These are phyloP conservation scores for Monomorium pharaonis DNA, from an alignment of 1,140 invertebrate genomes.

Conservation along the genomic window DNA sequence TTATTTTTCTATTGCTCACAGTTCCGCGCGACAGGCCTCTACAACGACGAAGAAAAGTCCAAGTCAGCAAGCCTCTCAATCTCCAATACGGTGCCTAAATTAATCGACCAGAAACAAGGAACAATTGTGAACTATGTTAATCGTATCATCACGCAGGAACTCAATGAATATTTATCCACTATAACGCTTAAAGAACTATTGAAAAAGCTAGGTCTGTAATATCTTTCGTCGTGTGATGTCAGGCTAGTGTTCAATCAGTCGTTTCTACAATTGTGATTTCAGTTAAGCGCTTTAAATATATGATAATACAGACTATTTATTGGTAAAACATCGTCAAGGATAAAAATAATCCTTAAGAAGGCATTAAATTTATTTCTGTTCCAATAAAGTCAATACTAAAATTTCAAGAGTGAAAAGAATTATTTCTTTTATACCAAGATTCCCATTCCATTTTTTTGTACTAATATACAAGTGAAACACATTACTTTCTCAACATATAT, in stretches of 20 bases:
- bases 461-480: background rate
- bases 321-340: background rate
- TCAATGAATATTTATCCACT: slow-evolving; percentile 15
- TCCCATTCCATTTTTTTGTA: background rate
- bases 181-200: background rate
- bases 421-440: background rate
- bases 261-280: background rate
- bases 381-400: background rate
- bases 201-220: background rate
- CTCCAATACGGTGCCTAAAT: slow-evolving; percentile 52
- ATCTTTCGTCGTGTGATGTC: background rate
- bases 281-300: background rate
- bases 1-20: slow-evolving; percentile 17
- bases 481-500: background rate
- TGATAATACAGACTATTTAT: background rate
- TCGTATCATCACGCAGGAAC: fast-evolving
- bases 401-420: background rate
- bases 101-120: slow-evolving; percentile 1
- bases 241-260: background rate
- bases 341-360: background rate
- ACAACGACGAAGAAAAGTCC: slow-evolving; percentile 55
- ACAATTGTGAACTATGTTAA: background rate
- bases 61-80: slow-evolving; percentile 21
- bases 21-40: slow-evolving; percentile 62
- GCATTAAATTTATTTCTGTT: background rate